Percentiles rank a stretch among this genome's conserved stretches.
Conservation (phyloP, 2,888 invertebrate species). For the Drosophila koepferae region DNA sequence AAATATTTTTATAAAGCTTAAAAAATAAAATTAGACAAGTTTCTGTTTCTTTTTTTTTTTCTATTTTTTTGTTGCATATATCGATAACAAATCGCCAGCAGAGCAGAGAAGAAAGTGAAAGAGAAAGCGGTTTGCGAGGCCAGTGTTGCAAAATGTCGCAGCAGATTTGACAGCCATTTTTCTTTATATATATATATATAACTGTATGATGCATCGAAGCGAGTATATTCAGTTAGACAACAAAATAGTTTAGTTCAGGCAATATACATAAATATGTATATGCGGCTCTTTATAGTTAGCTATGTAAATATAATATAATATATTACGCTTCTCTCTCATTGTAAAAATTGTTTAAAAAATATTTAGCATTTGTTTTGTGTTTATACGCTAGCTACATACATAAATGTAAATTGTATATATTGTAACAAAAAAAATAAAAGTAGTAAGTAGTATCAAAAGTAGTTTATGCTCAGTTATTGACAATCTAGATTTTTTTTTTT, state of each 20-base stretch:
- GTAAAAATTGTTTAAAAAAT: conserved; percentile 77
- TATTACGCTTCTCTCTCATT: conserved; percentile 37
- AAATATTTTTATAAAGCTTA: conserved; percentile 53
- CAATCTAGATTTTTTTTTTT: conserved; percentile 32
- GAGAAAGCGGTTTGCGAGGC: conserved; percentile 63
- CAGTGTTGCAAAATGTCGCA: conserved; percentile 50
- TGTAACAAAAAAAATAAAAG: conserved; percentile 76
- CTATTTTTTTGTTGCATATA: conserved; percentile 55
- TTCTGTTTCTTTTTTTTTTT: conserved; percentile 60
- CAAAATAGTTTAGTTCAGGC: conserved; percentile 36
- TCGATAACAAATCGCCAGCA: conserved; percentile 71
- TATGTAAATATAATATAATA: conserved; percentile 47
- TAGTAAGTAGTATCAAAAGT: conserved; percentile 83
- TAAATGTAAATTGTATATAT: conserved; percentile 77
- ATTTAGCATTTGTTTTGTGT: conserved; percentile 48
- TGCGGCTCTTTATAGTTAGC: conserved; percentile 42
- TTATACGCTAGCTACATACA: conserved; percentile 65
- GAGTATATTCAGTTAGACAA: conserved; percentile 52
- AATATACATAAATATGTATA: conserved; percentile 24
- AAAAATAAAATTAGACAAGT: conserved; percentile 57
- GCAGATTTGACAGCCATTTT: conserved; percentile 48
- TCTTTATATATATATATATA: neutral
- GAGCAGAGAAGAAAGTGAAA: neutral
- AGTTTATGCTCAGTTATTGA: conserved; percentile 69
- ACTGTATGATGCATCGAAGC: conserved; percentile 62